Evolutionary conservation across 2,797 vertebrate genomes (phyloP), one percentile per base, ranked within the genome.

Genomic region (Thamnophis elegans): DNA sequence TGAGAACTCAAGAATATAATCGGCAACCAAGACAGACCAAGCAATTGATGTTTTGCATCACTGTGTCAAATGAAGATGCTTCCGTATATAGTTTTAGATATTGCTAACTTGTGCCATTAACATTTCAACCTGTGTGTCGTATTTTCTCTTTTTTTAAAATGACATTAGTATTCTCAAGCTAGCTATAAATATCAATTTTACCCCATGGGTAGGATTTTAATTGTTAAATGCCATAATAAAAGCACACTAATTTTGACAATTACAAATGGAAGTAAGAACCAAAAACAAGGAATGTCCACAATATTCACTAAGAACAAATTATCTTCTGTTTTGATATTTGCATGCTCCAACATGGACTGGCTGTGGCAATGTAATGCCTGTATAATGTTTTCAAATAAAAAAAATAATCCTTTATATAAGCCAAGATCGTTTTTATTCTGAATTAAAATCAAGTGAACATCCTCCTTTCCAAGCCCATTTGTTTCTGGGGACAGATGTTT

Each of bases 321-420:
- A 95, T 96, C 96, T 94, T 98, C 96, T 96, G 96, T 97, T 98
- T 98, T 98, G 97, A 98, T 98, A 98, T 98, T 97, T 98, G 98
- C 98, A 98, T 98, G 98, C 97, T 97, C 96, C 97, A 97, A 96
- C 95, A 97, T 97, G 98, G 97, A 98, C 97, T 98, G 98, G 97
- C 98, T 98, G 97, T 98, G 98, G 97, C 98, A 97, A 97, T 98
- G 98, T 98, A 98, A 98, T 97, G 98, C 98, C 97, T 98, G 98
- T 98, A 98, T 96, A 97, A 97, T 98, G 98, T 98, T 98, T 98
- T 98, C 97, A 98, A 98, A 98, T 98, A 98, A 98, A 90, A 97
- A 97, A 98, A 97, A 97, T 82, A 82, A 82, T 97, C 97, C 98
- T 98, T 98, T 98, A 97, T 97, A 97, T 97, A 98, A 97, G 97